Base-by-base conservation (phyloP, 2,888 invertebrate species). In the Zonitis immaculata region DNA sequence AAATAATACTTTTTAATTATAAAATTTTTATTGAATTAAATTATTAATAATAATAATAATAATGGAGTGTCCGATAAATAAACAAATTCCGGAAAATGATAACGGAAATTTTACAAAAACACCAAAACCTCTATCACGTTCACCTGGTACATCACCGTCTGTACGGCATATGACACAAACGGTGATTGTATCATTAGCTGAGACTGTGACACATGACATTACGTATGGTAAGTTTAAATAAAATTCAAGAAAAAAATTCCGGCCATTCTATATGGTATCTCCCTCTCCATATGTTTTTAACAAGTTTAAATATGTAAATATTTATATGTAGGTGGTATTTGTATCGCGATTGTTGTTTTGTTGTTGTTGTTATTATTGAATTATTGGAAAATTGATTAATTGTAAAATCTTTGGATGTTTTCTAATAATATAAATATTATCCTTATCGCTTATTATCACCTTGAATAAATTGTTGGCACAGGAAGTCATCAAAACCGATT, bases 161-260 rank as follows among this genome's bases (percentile, higher is more conserved):
- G 71, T 73, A 57, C 71, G 76, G 43, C 62, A 61, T 53, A 73
- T 74, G 72, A 76, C 76, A 43, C 71, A 72, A 61, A 76, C 75
- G 56, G 76, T 76, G 45, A 74, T 76, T 28, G 76, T 76, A 39
- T 75, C 75, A 9, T 64, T 76, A 49, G 73, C 64, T 67, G 77
- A 77, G 67, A 80, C 80, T 68, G 78, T 81, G 73, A 81, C 79
- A 54, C 81, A 80, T 70, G 77, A 78, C 66, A 77, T 81, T 63
- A 81, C 80, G 59, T 81, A 80, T 68, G 81, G 81, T 82, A 67
- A 73, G 76, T 39, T 27, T n/a, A n/a, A n/a, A n/a, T n/a, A n/a
- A 27, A 27, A 28, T n/a, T 3, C 28, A n/a, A 18, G 1, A 7
- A 70, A 18, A n/a, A 18, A 14, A 42, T 56, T 46, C 43, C 42